phyloP scores from a whole-genome alignment of 1,140 invertebrate species.

The Drosophila equinoxialis region DNA sequence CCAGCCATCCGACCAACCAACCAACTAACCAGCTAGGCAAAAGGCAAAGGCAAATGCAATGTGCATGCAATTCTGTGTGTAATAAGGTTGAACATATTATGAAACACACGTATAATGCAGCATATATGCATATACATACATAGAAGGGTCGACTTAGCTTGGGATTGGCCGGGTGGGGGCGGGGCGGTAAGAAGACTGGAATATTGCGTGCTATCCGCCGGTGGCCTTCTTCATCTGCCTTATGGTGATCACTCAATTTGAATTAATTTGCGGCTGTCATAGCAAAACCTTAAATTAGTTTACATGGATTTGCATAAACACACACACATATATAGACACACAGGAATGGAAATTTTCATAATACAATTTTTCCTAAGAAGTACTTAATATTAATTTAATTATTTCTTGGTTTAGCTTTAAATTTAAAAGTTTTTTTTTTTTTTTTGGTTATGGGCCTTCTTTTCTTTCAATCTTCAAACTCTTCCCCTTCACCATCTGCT shows the following conservation, averaged over 20 bases:
- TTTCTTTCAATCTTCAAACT: background rate
- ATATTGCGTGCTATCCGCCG: constrained; percentile 33
- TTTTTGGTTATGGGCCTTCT: background rate
- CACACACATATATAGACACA: background rate
- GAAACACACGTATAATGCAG: constrained; percentile 23
- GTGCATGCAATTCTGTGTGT: constrained; percentile 51
- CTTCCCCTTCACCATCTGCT: background rate
- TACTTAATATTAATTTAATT: constrained; percentile 41
- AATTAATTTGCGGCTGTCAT: constrained; percentile 80
- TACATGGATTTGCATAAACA: constrained; percentile 70
- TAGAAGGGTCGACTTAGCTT: background rate
- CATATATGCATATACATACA: constrained; percentile 61
- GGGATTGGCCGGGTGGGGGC: background rate
- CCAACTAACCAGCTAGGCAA: background rate
- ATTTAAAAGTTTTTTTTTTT: background rate
- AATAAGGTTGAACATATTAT: constrained; percentile 76
- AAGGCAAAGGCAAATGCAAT: constrained; percentile 37
- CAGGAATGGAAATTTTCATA: too few relatives aligned
- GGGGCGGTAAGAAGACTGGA: background rate
- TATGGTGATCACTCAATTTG: constrained; percentile 78
- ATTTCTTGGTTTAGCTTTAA: constrained; percentile 12
- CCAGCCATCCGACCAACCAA: too few relatives aligned
- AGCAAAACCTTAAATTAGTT: constrained; percentile 71
- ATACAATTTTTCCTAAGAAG: background rate
- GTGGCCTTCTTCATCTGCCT: constrained; percentile 50